Evolutionary conservation across 2,113 vertebrate genomes (phyloP), one percentile per base, ranked within the genome.

Genomic region (Xiphophorus couchianus): DNA sequence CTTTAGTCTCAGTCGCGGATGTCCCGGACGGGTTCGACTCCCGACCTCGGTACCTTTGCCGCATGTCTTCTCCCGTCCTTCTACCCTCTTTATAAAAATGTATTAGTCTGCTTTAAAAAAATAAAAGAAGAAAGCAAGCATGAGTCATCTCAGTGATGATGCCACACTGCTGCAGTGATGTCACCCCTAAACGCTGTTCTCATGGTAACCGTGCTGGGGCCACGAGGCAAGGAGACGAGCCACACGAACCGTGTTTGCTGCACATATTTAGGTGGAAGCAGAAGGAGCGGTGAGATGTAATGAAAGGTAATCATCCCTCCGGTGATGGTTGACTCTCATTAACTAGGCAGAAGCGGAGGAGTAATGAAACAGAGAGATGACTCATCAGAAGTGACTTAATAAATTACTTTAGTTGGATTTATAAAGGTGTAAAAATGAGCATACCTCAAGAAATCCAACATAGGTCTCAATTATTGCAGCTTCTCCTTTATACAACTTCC

Each of bases 121-220:
- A 2, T 10, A 35, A 9, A 10, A 10, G 10, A 35, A 35, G 7
- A 35, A 35, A 80, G 64, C 54, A 42, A 84, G 78, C 58, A 85
- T 93, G 94, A 95, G 90, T 94, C 94, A 30, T 86, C 86, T 74
- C 25, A 42, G 74, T 76, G 67, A 44, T 92, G 93, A 93, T 82
- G 89, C 93, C 93, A 93, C 85, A 82, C 64, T 84, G 74, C 88
- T 83, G 88, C 90, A 86, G 68, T 92, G 92, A 93, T 86, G 88
- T 93, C 94, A 93, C 78, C 78, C 35, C 71, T 42, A 58, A 37
- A 86, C 62, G 82, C 83, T 85, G 92, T 94, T 93, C 75, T 84
- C 92, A 90, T 90, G 91, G 90, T 74, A 92, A 92, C 91, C 48
- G 28, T 33, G 67, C 69, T 11, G 74, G 83, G 74, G 77, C 78